Evolutionary conservation across 2,113 vertebrate genomes (phyloP).

Genomic region (Dipodomys merriami): DNA sequence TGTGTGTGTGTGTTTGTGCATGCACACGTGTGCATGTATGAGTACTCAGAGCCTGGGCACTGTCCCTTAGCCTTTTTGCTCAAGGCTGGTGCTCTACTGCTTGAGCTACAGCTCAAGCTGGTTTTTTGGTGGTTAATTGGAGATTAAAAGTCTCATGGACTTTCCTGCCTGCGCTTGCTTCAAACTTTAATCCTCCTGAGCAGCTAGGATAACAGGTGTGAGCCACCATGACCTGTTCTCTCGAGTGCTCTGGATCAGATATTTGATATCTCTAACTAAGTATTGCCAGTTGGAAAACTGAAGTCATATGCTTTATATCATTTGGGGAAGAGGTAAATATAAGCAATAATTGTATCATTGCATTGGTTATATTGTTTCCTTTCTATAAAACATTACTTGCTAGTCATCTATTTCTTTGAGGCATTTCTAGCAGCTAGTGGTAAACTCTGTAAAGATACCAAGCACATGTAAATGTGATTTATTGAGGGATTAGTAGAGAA

Average conservation of each 20-base stretch:
- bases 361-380: background rate
- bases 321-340: slow-evolving; percentile 12
- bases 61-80: too few relatives aligned
- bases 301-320: background rate
- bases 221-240: too few relatives aligned
- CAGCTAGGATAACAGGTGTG: too few relatives aligned
- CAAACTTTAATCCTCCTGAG: too few relatives aligned
- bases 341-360: background rate
- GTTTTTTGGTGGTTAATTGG: too few relatives aligned
- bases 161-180: too few relatives aligned
- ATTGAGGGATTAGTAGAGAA: background rate
- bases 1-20: too few relatives aligned
- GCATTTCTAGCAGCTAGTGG: background rate
- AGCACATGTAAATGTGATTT: slow-evolving; percentile 6
- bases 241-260: background rate
- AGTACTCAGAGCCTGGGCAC: too few relatives aligned
- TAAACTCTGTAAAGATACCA: background rate
- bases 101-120: too few relatives aligned
- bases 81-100: too few relatives aligned
- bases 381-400: background rate
- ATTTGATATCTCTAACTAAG: background rate
- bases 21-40: too few relatives aligned
- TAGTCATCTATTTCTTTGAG: background rate
- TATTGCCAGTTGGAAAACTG: slow-evolving; percentile 10
- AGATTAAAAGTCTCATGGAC: too few relatives aligned